Percentiles rank a stretch among this genome's conserved stretches.
These are phyloP conservation scores for Rhinogobius similis DNA, from an alignment of 2,113 vertebrate genomes.

Conservation along the genomic window DNA sequence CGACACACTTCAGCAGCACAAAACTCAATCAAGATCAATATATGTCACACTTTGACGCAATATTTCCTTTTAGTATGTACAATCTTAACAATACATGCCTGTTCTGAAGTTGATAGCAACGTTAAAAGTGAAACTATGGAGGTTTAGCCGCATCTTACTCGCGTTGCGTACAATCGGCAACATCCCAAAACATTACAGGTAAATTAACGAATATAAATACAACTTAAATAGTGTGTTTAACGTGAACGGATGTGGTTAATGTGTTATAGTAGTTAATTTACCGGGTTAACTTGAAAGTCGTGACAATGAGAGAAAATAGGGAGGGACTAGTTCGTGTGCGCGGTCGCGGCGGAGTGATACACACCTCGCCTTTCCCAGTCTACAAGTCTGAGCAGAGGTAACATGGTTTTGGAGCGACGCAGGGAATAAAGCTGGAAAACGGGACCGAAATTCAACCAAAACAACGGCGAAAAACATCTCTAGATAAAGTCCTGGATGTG, in stretches of 20 bases:
- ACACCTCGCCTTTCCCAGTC: slow-evolving; percentile 62
- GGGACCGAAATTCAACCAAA: slow-evolving; percentile 3
- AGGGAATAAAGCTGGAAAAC: slow-evolving; percentile 39
- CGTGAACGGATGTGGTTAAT: no score
- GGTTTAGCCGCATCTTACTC: neutral
- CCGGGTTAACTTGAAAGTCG: neutral
- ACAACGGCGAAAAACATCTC: slow-evolving; percentile 26
- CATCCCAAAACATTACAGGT: neutral
- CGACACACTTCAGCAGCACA: slow-evolving; percentile 7
- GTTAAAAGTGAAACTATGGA: neutral
- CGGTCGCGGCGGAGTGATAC: slow-evolving; percentile 77
- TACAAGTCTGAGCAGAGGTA: slow-evolving; percentile 70
- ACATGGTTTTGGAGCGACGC: slow-evolving; percentile 56
- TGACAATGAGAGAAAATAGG: neutral
- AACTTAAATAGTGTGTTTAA: neutral
- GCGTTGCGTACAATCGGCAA: neutral
- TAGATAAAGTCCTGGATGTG: slow-evolving; percentile 18
- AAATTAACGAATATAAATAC: neutral
- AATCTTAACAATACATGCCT: neutral
- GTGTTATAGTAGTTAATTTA: neutral
- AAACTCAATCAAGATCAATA: neutral
- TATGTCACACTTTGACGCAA: accelerated
- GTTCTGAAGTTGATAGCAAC: neutral
- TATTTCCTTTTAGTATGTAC: no score
- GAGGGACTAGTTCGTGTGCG: slow-evolving; percentile 52